Evolutionary conservation across 2,113 vertebrate species (phyloP), one percentile per base, ranked within the genome.

Genomic region (Hemicordylus capensis): DNA sequence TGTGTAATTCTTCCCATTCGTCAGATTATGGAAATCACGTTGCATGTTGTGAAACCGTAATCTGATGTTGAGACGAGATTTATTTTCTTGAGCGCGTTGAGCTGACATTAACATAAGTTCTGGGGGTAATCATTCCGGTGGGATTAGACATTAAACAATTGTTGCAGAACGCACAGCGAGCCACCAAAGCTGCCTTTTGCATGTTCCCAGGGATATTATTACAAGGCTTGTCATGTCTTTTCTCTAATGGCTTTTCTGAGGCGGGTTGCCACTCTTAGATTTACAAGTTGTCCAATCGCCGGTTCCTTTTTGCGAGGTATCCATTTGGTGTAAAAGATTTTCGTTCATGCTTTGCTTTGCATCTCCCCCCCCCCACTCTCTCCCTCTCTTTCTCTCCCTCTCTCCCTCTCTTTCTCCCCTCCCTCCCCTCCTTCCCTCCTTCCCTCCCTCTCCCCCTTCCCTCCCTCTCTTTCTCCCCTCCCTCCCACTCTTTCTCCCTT

Each of bases 1-100:
- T 12, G 26, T 56, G 34, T 24, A 64, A 85, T 85, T 88, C 76
- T 85, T n/a, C 37, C 10, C 11, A 0, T 42, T 28, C 63, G 34
- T 82, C 85, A 83, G 86, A 70, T 91, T 87, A 86, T 39, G 77
- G 90, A 90, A 91, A 88, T 54, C 39, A 79, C 6, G n/a, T 54
- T 2, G 48, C 0, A 63, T 85, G 85, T 91, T 75, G 48, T 54
- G 51, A 83, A 61, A 70, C 3, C 1, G 28, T 89, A 90, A 93
- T 91, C 79, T 88, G 44, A 72, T 88, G 86, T 87, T 82, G 81
- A 83, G 78, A 34, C 2, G 37, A 51, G 90, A 91, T 93, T 92
- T 91, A 82, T 90, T 86, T 94, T 85, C 81, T 85, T n/a, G 31
- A 86, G 91, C 77, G 39, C 20, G 2, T 1, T 6, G 90, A 69